Base-by-base conservation (phyloP, 2,797 vertebrate genomes). In the Remorina albescens region DNA sequence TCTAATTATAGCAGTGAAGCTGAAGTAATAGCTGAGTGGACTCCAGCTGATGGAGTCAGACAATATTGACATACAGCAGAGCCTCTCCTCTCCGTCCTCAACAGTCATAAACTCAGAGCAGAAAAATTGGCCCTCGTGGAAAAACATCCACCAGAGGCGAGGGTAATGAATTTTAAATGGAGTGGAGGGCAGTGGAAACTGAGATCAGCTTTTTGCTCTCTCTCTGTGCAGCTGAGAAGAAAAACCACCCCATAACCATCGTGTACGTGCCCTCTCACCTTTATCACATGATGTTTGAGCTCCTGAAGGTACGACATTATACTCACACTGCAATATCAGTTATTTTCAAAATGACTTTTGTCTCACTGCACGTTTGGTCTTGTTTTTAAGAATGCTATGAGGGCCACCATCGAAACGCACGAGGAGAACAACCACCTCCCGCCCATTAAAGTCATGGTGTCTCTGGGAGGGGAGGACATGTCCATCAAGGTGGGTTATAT, bases 201-300 rank as follows among this genome's bases (percentile, higher is more conserved):
- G 34, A 62, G 9, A 50, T 25, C 36, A 18, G 6, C 41, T 23
- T 0, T 54, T 67, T 76, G 12, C n/a, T n/a, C n/a, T n/a, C n/a
- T 50, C 13, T 53, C 25, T 74, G 32, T 64, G 10, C 91, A 99
- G 97, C 89, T 1, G 90, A 94, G 82, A 91, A 83, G 23, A 68
- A 87, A 30, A 92, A 83, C 51, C 94, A 95, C 72, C 92, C 95
- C 0, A 92, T 96, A 32, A 94, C 87, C 89, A 98, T 98, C 19
- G 97, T 97, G 10, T 98, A 98, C 9, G 96, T 98, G 30, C 97
- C 97, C 12, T 99, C 97, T 21, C 97, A 99, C 78, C 96, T 99
- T 32, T 98, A 98, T 78, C 97, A 99, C 93, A 98, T 98, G 95
- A 95, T 98, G 77, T 98, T 99, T 54, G 97, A 99, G 89, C 96